These are phyloP conservation scores for Bos javanicus DNA, from an alignment of 2,113 vertebrate genomes.

Conservation along the genomic window DNA sequence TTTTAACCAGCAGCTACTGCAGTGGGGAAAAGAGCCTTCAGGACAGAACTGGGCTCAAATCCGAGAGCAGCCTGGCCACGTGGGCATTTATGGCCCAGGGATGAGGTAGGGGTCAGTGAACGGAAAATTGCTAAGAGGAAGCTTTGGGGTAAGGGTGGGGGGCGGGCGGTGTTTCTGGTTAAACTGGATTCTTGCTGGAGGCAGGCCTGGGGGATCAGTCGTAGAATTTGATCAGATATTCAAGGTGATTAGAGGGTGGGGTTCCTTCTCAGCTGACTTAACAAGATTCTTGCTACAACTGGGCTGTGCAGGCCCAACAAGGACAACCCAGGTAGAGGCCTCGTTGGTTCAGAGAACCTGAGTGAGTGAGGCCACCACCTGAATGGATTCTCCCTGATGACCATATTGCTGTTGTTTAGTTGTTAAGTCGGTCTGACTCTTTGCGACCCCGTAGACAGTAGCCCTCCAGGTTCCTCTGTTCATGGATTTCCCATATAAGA, in stretches of 20 bases:
- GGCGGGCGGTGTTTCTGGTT: background rate
- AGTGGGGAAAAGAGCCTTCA: background rate
- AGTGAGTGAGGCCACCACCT: no score
- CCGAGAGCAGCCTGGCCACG: background rate
- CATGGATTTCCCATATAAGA: background rate
- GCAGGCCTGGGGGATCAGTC: background rate
- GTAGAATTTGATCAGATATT: background rate
- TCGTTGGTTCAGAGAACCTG: background rate
- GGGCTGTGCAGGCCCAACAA: background rate
- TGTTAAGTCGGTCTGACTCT: background rate
- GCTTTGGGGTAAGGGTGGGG: no score
- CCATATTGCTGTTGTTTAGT: rapidly evolving
- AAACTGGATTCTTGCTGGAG: background rate
- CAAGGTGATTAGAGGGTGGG: background rate
- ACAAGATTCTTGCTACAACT: background rate
- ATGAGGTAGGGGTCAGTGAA: rapidly evolving
- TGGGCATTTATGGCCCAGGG: rapidly evolving
- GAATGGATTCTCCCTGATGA: background rate
- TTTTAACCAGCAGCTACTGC: background rate
- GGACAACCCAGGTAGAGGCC: background rate
- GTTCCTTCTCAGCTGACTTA: background rate
- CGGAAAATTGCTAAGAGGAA: background rate
- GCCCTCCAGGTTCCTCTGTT: background rate
- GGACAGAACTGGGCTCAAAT: background rate
- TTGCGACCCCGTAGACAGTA: background rate